phyloP scores from a whole-genome alignment of 2,888 invertebrate genomes.

The Petrophora chlorosata region DNA sequence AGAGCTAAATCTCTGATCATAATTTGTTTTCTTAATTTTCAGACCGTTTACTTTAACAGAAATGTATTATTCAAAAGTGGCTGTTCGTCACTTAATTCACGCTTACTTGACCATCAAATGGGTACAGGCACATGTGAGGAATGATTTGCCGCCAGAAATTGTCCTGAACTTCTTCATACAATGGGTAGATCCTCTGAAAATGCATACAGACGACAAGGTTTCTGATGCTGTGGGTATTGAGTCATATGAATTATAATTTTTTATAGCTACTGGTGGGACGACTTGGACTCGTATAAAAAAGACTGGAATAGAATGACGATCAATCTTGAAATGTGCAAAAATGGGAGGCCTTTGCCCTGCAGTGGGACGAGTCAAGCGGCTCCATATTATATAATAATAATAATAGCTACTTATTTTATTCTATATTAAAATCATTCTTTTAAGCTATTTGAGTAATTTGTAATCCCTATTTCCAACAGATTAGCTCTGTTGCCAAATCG shows the following conservation, averaged over 20 bases:
- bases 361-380: too few relatives aligned
- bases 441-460: too few relatives aligned
- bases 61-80: constrained; percentile 58
- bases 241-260: not conserved
- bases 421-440: too few relatives aligned
- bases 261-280: too few relatives aligned
- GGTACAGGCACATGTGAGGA: constrained; percentile 43
- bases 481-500: not conserved
- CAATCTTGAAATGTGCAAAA: too few relatives aligned
- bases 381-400: too few relatives aligned
- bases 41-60: constrained; percentile 63
- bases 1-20: too few relatives aligned
- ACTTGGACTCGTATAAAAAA: too few relatives aligned
- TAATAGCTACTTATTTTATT: too few relatives aligned
- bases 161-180: constrained; percentile 64
- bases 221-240: constrained; percentile 45
- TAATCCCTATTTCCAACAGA: constrained; percentile 2
- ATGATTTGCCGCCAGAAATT: constrained; percentile 50
- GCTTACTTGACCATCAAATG: constrained; percentile 58
- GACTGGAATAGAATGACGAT: too few relatives aligned
- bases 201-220: constrained; percentile 53
- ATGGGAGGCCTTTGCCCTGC: too few relatives aligned
- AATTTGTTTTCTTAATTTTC: constrained; percentile 37
- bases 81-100: constrained; percentile 57
- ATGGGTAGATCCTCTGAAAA: constrained; percentile 58